A percentile compares a stretch with the other conserved stretches of the same genome.
These are phyloP conservation scores for Sarcophaga variegata DNA, from an alignment of 2,888 invertebrate genomes.

Conservation along the genomic window DNA sequence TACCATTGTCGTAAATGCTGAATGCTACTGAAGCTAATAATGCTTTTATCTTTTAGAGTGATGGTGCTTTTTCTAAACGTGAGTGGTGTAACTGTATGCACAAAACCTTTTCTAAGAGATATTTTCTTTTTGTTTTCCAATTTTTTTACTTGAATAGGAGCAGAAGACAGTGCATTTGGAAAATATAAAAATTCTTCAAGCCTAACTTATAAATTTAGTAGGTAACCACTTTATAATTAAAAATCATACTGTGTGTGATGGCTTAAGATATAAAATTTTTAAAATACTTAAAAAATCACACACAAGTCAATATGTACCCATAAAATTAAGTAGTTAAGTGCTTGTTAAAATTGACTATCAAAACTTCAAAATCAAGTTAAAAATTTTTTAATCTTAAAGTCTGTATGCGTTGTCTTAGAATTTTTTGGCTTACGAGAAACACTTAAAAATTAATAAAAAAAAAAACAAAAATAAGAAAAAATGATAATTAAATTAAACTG, in stretches of 20 bases:
- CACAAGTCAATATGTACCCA: not conserved
- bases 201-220: too few species aligned
- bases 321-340: slow-evolving; percentile 25
- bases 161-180: too few species aligned
- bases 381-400: not conserved
- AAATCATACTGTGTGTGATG: not conserved
- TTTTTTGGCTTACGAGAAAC: not conserved
- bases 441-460: not conserved
- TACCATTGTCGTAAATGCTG: too few species aligned
- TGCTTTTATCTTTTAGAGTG: too few species aligned
- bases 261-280: not conserved
- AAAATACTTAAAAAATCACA: not conserved
- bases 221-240: too few species aligned
- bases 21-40: too few species aligned
- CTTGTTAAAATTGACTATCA: slow-evolving; percentile 16
- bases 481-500: slow-evolving; percentile 34
- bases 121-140: too few species aligned
- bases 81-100: too few species aligned
- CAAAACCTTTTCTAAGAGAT: too few species aligned
- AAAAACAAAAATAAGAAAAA: not conserved
- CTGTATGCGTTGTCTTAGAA: not conserved
- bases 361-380: not conserved
- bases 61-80: too few species aligned
- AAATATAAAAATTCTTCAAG: too few species aligned
- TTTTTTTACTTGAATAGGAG: too few species aligned